Evolutionary conservation across 2,888 invertebrate genomes (phyloP).

Genomic region (Acanthopleura granulata): DNA sequence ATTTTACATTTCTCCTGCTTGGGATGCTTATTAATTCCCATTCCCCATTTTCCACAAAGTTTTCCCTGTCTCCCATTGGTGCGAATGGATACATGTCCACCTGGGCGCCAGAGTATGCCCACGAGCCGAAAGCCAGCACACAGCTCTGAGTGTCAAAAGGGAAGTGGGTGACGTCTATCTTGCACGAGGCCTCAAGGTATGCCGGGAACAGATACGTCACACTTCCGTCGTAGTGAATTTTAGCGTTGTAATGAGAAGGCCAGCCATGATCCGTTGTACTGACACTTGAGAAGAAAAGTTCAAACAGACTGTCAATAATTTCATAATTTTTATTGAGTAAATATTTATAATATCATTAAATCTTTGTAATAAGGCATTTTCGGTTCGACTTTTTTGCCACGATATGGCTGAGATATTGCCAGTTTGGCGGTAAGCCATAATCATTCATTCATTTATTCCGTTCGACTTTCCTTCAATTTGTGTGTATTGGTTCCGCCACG

Average conservation of each 20-base stretch:
- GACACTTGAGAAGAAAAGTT: neutral
- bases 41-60: constrained; percentile 24
- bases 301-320: neutral
- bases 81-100: neutral
- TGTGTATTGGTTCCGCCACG: too few species aligned
- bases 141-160: constrained; percentile 19
- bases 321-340: too few species aligned
- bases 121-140: constrained; percentile 3
- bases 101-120: constrained; percentile 3
- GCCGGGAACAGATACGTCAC: constrained; percentile 14
- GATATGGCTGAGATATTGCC: too few species aligned
- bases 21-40: constrained; percentile 21
- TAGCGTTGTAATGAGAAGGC: constrained; percentile 12
- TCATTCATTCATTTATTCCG: too few species aligned
- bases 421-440: too few species aligned
- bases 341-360: too few species aligned
- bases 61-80: neutral
- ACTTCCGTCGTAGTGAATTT: neutral
- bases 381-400: too few species aligned
- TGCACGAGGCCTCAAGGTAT: constrained; percentile 10
- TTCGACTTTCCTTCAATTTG: too few species aligned
- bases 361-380: too few species aligned
- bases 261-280: neutral
- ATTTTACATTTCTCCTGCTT: neutral
- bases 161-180: constrained; percentile 18